Conservation (phyloP, 2,888 invertebrate species). For the Dryobotodes eremita region DNA sequence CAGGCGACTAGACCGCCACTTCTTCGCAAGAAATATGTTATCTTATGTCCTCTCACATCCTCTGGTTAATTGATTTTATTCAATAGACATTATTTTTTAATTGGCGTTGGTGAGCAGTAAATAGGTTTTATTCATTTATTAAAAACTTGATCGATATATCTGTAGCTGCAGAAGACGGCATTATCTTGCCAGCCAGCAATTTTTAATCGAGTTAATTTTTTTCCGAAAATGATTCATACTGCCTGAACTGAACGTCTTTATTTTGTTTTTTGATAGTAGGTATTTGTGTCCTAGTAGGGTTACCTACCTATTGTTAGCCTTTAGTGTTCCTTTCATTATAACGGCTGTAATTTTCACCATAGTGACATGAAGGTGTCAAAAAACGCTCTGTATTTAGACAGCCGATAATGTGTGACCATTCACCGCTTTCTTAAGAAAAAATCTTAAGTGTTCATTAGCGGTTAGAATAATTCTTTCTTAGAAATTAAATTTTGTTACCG, state of each 20-base stretch:
- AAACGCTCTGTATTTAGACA: no score
- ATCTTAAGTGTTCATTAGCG: background rate
- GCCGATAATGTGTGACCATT: no score
- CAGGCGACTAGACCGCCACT: slow-evolving; percentile 44
- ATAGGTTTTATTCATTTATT: background rate
- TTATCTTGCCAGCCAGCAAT: background rate
- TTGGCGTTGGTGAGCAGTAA: slow-evolving; percentile 12
- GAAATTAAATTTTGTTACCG: slow-evolving; percentile 3
- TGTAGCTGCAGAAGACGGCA: background rate
- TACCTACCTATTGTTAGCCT: background rate
- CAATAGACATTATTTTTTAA: slow-evolving; percentile 39
- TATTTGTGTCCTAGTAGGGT: background rate
- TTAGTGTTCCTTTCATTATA: no score
- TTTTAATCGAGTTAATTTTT: background rate
- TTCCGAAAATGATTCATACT: no score
- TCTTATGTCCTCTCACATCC: slow-evolving; percentile 47
- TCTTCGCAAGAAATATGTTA: slow-evolving; percentile 56
- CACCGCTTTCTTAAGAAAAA: no score
- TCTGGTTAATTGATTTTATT: slow-evolving; percentile 52
- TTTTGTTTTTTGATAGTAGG: background rate
- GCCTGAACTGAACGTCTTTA: background rate
- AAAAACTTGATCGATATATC: background rate
- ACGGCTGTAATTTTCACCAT: no score
- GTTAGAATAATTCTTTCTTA: background rate
- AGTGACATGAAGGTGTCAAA: no score